A percentile compares a stretch with the other conserved stretches of the same genome.
These are phyloP conservation scores for Cecidostiba fungosa DNA, from an alignment of 2,888 invertebrate species.

Conservation along the genomic window DNA sequence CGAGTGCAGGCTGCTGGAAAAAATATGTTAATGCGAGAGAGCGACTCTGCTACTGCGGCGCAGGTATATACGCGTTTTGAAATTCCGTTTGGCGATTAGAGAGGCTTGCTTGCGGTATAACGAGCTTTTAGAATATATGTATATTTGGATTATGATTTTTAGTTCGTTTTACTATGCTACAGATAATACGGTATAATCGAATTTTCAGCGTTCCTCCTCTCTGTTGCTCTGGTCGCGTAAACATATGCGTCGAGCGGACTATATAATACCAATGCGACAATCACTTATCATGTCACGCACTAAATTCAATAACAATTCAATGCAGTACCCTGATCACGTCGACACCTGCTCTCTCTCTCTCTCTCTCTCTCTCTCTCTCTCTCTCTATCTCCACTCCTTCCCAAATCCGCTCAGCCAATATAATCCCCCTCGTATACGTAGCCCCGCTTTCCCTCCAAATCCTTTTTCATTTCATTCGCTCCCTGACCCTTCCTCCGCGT, in stretches of 20 bases:
- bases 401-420: not conserved
- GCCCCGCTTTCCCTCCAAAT: not conserved
- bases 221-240: too few relatives aligned
- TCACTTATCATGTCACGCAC: not conserved
- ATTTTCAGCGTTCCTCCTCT: not conserved
- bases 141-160: not conserved
- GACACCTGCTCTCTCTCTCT: not conserved
- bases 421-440: not conserved
- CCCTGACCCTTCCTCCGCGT: not conserved
- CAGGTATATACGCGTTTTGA: not conserved
- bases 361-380: not conserved
- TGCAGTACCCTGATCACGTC: not conserved
- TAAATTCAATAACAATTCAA: constrained; percentile 1
- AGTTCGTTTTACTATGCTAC: not conserved
- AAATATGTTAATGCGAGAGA: constrained; percentile 34
- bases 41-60: not conserved
- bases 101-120: not conserved
- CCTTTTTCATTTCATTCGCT: not conserved
- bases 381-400: not conserved
- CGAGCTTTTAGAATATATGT: not conserved
- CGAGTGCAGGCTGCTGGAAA: not conserved
- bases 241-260: not conserved
- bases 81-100: constrained; percentile 29
- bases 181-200: too few relatives aligned
- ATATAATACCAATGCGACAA: not conserved